Evolutionary conservation across 1,140 invertebrate species (phyloP), one percentile per base, ranked within the genome.

Genomic region (Philopotamus ludificatus): DNA sequence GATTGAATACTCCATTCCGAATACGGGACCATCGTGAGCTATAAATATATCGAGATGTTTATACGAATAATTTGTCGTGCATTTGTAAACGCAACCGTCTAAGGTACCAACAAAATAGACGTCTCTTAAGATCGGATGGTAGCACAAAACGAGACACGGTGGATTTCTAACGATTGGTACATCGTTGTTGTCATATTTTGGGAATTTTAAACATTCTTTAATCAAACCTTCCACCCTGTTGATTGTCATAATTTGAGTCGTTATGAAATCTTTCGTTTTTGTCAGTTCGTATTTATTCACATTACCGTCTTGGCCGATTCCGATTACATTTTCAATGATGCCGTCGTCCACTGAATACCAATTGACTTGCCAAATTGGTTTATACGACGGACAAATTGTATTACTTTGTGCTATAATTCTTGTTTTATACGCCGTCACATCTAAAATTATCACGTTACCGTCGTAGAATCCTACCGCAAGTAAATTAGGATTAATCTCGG

Each of bases 71-170:
- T 84, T 85, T 1, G 78, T 85, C 0, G 89, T 90, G 72, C 88
- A 92, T 54, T 85, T 87, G 74, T 92, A 87, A 15, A 95, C 82
- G 67, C 85, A 88, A 1, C 93, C 93, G 72, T 94, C 91, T 58
- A 91, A 89, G 0, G 92, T 92, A 0, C 91, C 90, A 0, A 94
- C 85, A 12, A 90, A 84, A 74, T 92, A 94, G 21, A 91, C 75
- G 60, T 85, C 84, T 2, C 79, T 78, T 18, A 86, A 76, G 0
- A 74, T 74, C 0, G 87, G 87, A 76, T 93, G 87, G 71, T 86
- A 85, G 44, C 85, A 80, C 7, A 89, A 74, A 28, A 82, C 83
- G 60, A 85, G 73, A 70, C 80, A 89, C 65, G 84, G 83, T 0
- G 88, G 82, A 71, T 84, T 79, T 58, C 81, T 74, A 0, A 76